Percentiles rank a stretch among this genome's conserved stretches.
Evolutionary conservation across 2,113 vertebrate species (phyloP).

Genomic region (Circaetus gallicus): DNA sequence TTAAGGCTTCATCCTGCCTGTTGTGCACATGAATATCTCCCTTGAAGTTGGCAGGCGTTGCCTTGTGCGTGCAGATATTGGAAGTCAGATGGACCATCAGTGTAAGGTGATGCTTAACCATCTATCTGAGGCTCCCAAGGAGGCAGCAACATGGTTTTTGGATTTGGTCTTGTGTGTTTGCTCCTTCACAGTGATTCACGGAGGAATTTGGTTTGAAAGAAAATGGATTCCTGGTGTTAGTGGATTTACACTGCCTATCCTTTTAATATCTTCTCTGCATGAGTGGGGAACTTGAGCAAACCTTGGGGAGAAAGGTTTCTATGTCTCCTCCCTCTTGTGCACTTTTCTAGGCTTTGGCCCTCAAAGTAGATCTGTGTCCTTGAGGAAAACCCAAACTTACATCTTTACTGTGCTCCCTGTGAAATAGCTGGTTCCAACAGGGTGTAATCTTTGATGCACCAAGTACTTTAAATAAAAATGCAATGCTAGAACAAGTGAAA

Average conservation of each 20-base stretch:
- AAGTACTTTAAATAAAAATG: neutral
- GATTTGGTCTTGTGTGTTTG: neutral
- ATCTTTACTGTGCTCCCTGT: neutral
- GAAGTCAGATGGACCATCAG: neutral
- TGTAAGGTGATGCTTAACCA: neutral
- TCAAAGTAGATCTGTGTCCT: neutral
- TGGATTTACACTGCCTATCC: neutral
- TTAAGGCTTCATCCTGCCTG: neutral
- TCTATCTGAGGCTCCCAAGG: neutral
- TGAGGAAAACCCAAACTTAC: neutral
- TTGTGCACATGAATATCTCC: neutral
- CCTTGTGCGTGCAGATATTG: neutral
- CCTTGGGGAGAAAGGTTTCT: neutral
- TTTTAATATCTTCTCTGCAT: neutral
- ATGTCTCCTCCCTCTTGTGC: neutral
- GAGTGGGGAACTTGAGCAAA: neutral
- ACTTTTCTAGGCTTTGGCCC: neutral
- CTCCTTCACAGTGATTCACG: neutral
- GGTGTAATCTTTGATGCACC: neutral
- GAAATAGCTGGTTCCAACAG: neutral
- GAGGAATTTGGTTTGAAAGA: neutral
- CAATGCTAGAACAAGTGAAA: neutral
- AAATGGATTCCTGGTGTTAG: neutral
- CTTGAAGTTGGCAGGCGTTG: neutral
- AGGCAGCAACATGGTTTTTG: neutral